Evolutionary conservation across 2,797 vertebrate genomes (phyloP), one percentile per base, ranked within the genome.

Genomic region (Cyprinodon diabolis): DNA sequence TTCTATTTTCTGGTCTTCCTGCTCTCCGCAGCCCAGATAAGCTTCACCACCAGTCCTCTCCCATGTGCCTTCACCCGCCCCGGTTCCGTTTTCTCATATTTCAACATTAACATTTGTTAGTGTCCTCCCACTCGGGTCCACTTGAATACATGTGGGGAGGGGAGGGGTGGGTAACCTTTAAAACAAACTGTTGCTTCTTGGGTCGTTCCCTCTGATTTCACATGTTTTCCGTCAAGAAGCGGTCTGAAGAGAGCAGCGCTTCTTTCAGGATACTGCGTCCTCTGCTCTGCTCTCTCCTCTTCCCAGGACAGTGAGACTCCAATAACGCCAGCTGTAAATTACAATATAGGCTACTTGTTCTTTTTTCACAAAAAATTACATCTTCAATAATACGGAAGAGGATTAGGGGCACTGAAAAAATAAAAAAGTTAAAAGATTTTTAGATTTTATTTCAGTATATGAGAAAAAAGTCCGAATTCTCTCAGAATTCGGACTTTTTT

Each of bases 21-120:
- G 49, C 65, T 89, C 71, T 90, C 51, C 30, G 83, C 86, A 91
- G 79, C 81, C 86, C 78, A 77, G 87, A 87, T 89, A 52, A 69
- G 37, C 51, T 84, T 86, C 90, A 84, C 81, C 85, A 86, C 81
- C 88, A 89, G 86, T 92, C 86, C 90, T 91, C 89, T 92, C 90
- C 91, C 90, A 92, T 93, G 93, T 93, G 93, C 90, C 90, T 90
- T 93, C 90, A 92, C 91, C 92, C 91, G 91, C 93, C 94, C 93
- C 84, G 88, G 91, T 88, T 90, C 88, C 82, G 79, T 90, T 93
- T 89, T 92, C 94, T 95, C 94, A 93, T 90, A 92, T 94, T 94
- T 94, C 95, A 94, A 76, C 92, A 93, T 94, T 91, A 90, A 91
- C 91, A 84, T 86, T 88, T 80, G 86, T 73, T 55, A 86, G 92